Evolutionary conservation across 2,797 vertebrate species (phyloP).

Genomic region (Girardinus metallicus): DNA sequence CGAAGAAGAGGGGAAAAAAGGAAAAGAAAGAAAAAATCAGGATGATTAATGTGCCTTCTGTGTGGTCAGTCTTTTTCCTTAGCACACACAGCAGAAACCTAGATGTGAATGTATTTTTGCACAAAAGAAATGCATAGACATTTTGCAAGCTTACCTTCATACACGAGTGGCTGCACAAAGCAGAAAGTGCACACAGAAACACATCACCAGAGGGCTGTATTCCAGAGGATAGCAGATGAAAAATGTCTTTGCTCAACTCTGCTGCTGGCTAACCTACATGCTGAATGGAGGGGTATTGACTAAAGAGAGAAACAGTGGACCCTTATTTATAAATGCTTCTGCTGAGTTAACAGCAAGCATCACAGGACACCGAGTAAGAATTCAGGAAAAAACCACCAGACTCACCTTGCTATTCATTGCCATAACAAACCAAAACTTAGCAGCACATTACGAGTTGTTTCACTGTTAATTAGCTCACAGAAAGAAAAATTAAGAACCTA

Average conservation of each 20-base stretch:
- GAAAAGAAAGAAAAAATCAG: slow-evolving; percentile 33
- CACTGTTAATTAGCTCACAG: slow-evolving; percentile 14
- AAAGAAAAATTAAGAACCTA: background rate
- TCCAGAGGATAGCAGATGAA: slow-evolving; percentile 46
- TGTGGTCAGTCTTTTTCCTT: slow-evolving; percentile 66
- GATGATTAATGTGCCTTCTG: slow-evolving; percentile 77
- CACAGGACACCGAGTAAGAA: slow-evolving; percentile 22
- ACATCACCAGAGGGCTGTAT: slow-evolving; percentile 40
- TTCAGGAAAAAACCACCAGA: slow-evolving; percentile 7
- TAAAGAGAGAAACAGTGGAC: slow-evolving; percentile 28
- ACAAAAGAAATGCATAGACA: slow-evolving; percentile 26
- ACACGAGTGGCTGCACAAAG: slow-evolving; percentile 32
- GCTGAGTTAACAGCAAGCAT: slow-evolving; percentile 40
- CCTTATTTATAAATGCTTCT: slow-evolving; percentile 57
- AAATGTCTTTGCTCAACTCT: slow-evolving; percentile 49
- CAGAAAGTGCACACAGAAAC: slow-evolving; percentile 11
- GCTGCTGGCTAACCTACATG: slow-evolving; percentile 52
- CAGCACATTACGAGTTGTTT: slow-evolving; percentile 16
- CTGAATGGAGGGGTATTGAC: slow-evolving; percentile 50
- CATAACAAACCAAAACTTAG: slow-evolving; percentile 17
- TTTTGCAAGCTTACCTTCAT: slow-evolving; percentile 29
- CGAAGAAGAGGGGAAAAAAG: slow-evolving; percentile 7
- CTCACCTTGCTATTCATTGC: slow-evolving; percentile 7
- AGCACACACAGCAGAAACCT: slow-evolving; percentile 37
- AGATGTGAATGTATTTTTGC: slow-evolving; percentile 24